These are phyloP conservation scores for Ceraclea dissimilis DNA, from an alignment of 2,888 invertebrate genomes.

Conservation along the genomic window DNA sequence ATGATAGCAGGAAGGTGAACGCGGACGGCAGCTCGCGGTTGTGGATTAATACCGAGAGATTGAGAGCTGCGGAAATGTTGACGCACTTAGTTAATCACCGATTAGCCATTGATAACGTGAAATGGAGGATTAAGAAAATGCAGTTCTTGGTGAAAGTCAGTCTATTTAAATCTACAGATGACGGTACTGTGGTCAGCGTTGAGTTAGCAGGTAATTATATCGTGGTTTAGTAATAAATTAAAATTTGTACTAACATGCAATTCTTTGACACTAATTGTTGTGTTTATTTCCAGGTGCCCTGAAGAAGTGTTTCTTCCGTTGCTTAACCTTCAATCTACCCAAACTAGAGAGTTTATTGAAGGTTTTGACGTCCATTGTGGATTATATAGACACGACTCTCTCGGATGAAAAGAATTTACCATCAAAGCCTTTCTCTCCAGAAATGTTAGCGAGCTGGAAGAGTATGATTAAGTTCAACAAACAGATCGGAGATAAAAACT, in stretches of 20 bases:
- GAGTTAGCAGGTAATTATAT: constrained; percentile 50
- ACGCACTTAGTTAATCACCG: constrained; percentile 49
- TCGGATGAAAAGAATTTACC: constrained; percentile 42
- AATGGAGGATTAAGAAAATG: constrained; percentile 60
- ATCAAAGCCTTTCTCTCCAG: constrained; percentile 49
- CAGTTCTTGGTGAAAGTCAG: constrained; percentile 57
- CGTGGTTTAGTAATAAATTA: background rate
- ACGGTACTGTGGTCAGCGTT: constrained; percentile 45
- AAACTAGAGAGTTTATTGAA: constrained; percentile 55
- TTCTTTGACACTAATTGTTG: background rate
- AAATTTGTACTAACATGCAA: background rate
- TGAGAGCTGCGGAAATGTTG: constrained; percentile 52
- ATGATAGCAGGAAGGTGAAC: constrained; percentile 46
- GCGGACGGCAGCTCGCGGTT: constrained; percentile 40
- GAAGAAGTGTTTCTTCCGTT: constrained; percentile 61
- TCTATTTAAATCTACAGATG: constrained; percentile 52
- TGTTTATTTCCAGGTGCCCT: constrained; percentile 46
- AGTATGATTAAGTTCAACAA: constrained; percentile 49
- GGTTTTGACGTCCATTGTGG: constrained; percentile 51
- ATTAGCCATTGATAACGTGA: constrained; percentile 46
- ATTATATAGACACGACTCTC: constrained; percentile 49
- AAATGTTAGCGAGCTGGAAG: constrained; percentile 55
- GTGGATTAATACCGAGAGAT: constrained; percentile 63
- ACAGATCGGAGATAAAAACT: constrained; percentile 44
- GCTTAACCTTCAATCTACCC: constrained; percentile 59